phyloP scores from a whole-genome alignment of 35 echinoderm and acorn worm genomes.

The Holothuria glaberrima region DNA sequence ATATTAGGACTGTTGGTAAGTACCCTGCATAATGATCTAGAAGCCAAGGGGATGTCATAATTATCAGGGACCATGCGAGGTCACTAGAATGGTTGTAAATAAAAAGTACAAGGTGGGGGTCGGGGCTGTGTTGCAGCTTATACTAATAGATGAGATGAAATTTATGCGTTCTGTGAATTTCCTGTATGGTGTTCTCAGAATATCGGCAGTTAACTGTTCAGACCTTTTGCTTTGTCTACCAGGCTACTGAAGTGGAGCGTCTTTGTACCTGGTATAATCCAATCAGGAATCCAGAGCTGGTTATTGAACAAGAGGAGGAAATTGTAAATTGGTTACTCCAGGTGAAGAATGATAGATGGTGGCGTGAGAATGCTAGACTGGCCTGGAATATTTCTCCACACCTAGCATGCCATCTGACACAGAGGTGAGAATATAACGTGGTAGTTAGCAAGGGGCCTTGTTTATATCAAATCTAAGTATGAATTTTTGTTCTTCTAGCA shows the following conservation, averaged over 20 bases:
- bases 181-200: no score
- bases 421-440: neutral
- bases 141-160: no score
- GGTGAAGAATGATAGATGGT: conserved; percentile 21
- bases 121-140: no score
- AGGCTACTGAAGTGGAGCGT: conserved; percentile 93
- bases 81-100: no score
- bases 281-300: conserved; percentile 71
- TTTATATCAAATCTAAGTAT: no score
- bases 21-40: neutral
- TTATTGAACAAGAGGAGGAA: conserved; percentile 43
- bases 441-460: no score
- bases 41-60: no score
- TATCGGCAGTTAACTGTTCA: no score
- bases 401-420: conserved; percentile 79
- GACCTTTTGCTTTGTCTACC: neutral
- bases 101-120: no score
- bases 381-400: conserved; percentile 94
- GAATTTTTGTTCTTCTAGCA: no score
- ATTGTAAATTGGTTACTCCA: conserved; percentile 50
- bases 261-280: conserved; percentile 89
- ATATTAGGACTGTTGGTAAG: conserved; percentile 85
- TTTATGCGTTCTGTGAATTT: no score
- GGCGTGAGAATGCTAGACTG: conserved; percentile 69
- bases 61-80: no score